Evolutionary conservation across 2,888 invertebrate species (phyloP), one percentile per base, ranked within the genome.

Genomic region (Napeogenes inachia): DNA sequence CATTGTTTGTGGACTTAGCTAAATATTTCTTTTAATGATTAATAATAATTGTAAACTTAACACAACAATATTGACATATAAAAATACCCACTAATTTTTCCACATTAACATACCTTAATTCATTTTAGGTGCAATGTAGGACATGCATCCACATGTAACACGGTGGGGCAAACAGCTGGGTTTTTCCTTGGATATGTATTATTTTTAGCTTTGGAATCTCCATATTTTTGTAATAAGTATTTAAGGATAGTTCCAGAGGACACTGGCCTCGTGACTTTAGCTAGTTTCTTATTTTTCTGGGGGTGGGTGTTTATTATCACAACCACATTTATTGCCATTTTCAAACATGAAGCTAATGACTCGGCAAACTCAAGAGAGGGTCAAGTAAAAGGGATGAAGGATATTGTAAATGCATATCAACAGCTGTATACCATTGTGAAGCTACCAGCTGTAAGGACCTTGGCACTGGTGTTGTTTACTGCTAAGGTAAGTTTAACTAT

Each of bases 141-240:
- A 2, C 98, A 99, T 90, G 99, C 99, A 0, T 99, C 99, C 2
- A 99, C 99, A 0, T 99, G 99, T 80, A 99, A 99, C 80, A 97
- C 97, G 73, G 98, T 99, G 0, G 99, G 99, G 3, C 99, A 99
- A 90, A 99, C 99, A 0, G 96, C 98, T 46, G 99, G 99, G 0
- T 99, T 96, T 83, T 99, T 99, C 79, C 91, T 99, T 2, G 99
- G 99, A 66, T 99, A 99, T 85, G 98, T 99, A 0, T 91, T 99
- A 12, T 99, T 99, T 82, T 93, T 99, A 81, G 98, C 99, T 0
- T 86, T 99, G 61, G 99, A 99, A 86, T 99, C 99, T 0, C 92
- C 96, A 38, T 96, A 96, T 74, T 99, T 99, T 87, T 99, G 98
- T 82, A 99, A 99, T 83, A 94, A 92, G 68, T 99, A 98, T 81